Percentiles rank a stretch among this genome's conserved stretches.
phyloP scores from a whole-genome alignment of 2,113 vertebrate species.

The Ursus arctos region DNA sequence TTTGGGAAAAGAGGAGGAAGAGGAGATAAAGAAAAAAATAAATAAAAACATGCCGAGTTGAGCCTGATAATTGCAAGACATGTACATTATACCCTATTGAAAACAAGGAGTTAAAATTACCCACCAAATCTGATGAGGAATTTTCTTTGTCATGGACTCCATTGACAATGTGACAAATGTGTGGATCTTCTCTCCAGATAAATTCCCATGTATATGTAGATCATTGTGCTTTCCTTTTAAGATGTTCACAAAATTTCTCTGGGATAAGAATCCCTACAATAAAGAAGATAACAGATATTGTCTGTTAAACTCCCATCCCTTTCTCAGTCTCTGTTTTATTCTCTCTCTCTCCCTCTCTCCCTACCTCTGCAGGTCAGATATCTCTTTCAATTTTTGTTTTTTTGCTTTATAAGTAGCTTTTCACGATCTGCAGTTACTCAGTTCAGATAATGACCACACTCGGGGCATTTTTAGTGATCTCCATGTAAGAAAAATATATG shows the following conservation, averaged over 20 bases:
- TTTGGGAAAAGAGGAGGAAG: background rate
- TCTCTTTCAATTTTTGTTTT: background rate
- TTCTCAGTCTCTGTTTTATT: background rate
- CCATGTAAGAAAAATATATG: background rate
- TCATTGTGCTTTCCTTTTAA: background rate
- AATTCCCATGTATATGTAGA: background rate
- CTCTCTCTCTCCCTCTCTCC: background rate
- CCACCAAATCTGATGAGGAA: background rate
- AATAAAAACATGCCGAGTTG: background rate
- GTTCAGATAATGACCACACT: too few relatives aligned
- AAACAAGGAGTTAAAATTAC: background rate
- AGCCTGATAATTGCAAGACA: background rate
- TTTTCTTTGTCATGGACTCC: background rate
- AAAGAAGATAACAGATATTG: background rate
- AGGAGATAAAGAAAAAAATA: background rate
- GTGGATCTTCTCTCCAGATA: background rate
- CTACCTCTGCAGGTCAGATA: background rate
- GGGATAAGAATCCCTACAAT: background rate
- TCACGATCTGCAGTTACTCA: background rate
- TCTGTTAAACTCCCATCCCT: background rate
- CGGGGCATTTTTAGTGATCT: background rate
- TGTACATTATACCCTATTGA: background rate
- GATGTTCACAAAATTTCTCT: background rate
- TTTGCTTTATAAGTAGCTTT: background rate
- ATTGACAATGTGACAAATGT: background rate